Evolutionary conservation across 2,888 invertebrate species (phyloP), one percentile per base, ranked within the genome.

Genomic region (Autographa gamma): DNA sequence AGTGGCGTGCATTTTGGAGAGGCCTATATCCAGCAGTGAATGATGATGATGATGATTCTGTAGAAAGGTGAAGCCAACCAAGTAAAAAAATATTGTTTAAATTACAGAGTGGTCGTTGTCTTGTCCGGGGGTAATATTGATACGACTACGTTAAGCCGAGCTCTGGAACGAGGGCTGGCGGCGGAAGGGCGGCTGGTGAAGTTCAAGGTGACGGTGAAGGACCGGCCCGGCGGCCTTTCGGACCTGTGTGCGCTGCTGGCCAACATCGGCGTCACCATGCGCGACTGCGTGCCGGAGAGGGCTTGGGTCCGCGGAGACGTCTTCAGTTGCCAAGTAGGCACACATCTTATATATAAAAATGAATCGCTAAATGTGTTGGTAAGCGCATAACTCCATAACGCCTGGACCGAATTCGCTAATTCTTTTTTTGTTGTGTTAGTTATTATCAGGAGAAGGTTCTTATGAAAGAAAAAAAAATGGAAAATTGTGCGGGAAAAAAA

Each of bases 231-330:
- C 4, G 98, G 98, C 16, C 97, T 99, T 84, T 97, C 98, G 0
- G 98, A 98, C 81, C 92, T 99, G 18, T 98, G 98, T 81, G 94
- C 96, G 75, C 87, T 98, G 65, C 93, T 99, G 54, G 96, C 97
- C 1, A 94, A 96, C n/a, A 93, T 98, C 52, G 98, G 98, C 0
- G 98, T 98, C 6, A 97, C 97, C 34, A 97, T 99, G 81, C 98
- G 99, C 88, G 99, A 99, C 90, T 98, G 99, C 73, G 97, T 98
- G 89, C 99, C 99, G 82, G 99, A 99, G 89, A 96, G 99, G 66
- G 98, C 99, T 3, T 99, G 99, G 99, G 97, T 99, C 31, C 97
- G 97, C 77, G 97, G 97, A 34, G 99, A 99, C 89, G 97, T 99
- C 18, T 99, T 98, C 77, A 93, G 92, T 72, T 89, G 90, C 43